Evolutionary conservation across 2,888 invertebrate genomes (phyloP).

Genomic region (Tetropium fuscum): DNA sequence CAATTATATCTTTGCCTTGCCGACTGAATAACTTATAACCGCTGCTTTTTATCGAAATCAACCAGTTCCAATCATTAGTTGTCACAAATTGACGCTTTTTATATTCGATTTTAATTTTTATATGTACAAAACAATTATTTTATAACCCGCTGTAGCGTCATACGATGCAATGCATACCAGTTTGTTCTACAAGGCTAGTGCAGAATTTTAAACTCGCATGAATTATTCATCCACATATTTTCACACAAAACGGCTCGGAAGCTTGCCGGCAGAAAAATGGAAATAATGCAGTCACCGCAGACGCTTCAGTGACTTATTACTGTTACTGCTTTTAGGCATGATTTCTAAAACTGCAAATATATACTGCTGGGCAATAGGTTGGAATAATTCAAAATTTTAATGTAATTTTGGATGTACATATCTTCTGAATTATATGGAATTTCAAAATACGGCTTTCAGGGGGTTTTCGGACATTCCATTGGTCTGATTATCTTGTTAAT

Average conservation of each 20-base stretch:
- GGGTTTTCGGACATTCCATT: too few relatives aligned
- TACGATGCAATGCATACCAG: constrained; percentile 43
- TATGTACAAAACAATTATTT: constrained; percentile 32
- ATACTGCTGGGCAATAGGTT: too few relatives aligned
- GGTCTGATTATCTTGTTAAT: too few relatives aligned
- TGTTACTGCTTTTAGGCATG: too few relatives aligned
- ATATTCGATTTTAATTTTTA: constrained; percentile 26
- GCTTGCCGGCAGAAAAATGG: constrained; percentile 30
- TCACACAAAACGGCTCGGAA: constrained; percentile 44
- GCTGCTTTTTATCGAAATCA: neutral
- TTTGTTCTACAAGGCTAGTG: constrained; percentile 43
- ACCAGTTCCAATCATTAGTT: constrained; percentile 5
- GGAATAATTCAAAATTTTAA: neutral
- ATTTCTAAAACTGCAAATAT: too few relatives aligned
- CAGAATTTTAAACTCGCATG: constrained; percentile 48
- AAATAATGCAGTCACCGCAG: constrained; percentile 6
- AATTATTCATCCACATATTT: constrained; percentile 49
- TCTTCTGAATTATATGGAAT: too few relatives aligned
- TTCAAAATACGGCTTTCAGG: too few relatives aligned
- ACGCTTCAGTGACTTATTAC: constrained; percentile 7
- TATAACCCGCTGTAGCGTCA: constrained; percentile 25
- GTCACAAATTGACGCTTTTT: neutral
- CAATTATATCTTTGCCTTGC: constrained; percentile 6
- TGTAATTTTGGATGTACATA: too few relatives aligned
- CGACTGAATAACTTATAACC: constrained; percentile 11